These are phyloP conservation scores for Netelia inedita DNA, from an alignment of 2,888 invertebrate species.

Conservation along the genomic window DNA sequence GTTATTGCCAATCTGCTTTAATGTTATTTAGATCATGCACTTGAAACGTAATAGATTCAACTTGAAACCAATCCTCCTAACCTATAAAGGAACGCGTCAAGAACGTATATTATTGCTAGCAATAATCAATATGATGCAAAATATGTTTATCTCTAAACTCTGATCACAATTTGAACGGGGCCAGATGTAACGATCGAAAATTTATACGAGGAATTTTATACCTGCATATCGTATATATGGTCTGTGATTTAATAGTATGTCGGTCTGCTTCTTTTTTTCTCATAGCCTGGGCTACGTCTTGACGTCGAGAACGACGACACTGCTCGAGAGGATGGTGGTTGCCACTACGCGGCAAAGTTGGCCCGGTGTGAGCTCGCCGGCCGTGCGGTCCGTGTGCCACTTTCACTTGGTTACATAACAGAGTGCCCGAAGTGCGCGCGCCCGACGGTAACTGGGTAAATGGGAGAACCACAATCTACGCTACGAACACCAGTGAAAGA, in stretches of 20 bases:
- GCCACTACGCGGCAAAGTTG: conserved; percentile 70
- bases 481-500: conserved; percentile 67
- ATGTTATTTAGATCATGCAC: no score
- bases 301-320: conserved; percentile 39
- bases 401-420: conserved; percentile 85
- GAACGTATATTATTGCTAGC: no score
- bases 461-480: conserved; percentile 84
- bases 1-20: no score
- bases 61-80: no score
- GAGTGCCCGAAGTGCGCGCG: conserved; percentile 75
- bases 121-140: no score
- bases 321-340: conserved; percentile 60
- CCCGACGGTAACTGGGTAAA: conserved; percentile 84
- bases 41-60: no score
- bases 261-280: neutral
- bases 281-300: conserved; percentile 2
- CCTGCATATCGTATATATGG: neutral
- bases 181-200: no score
- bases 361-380: conserved; percentile 76
- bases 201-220: neutral
- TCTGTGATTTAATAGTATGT: neutral
- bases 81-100: no score
- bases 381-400: conserved; percentile 83
- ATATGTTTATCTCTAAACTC: no score
- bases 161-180: no score